These are phyloP conservation scores for Brachionus rubens DNA, from an alignment of 1,140 invertebrate genomes.

Conservation along the genomic window DNA sequence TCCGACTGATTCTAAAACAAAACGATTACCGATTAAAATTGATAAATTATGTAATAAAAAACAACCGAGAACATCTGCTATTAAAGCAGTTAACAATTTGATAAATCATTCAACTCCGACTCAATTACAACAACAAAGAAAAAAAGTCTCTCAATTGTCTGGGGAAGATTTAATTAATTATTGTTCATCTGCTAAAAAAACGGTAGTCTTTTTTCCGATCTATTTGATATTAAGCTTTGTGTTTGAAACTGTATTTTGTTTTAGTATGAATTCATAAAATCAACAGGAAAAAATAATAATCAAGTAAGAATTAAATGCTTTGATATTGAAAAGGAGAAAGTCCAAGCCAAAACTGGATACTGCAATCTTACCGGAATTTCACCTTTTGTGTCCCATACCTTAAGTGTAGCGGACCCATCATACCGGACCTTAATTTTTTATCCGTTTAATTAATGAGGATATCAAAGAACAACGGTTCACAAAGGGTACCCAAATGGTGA, in stretches of 20 bases:
- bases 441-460: too few relatives aligned
- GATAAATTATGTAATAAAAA: constrained; percentile 29
- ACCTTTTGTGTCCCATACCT: too few relatives aligned
- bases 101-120: background rate
- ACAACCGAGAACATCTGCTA: background rate
- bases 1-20: background rate
- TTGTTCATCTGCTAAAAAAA: constrained; percentile 11
- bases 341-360: too few relatives aligned
- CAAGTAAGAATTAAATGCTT: too few relatives aligned
- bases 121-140: constrained; percentile 17
- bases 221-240: too few relatives aligned
- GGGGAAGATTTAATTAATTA: constrained; percentile 4
- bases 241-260: background rate
- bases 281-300: background rate
- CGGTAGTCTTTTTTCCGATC: too few relatives aligned
- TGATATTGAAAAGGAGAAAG: too few relatives aligned
- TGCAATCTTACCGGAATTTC: too few relatives aligned
- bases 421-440: too few relatives aligned
- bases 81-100: constrained; percentile 4
- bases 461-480: too few relatives aligned
- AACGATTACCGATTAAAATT: background rate
- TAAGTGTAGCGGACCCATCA: too few relatives aligned
- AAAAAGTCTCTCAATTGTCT: constrained; percentile 4
- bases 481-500: too few relatives aligned
- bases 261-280: constrained; percentile 37